Evolutionary conservation across 2,888 invertebrate genomes (phyloP), one percentile per base, ranked within the genome.

Genomic region (Phania funesta): DNA sequence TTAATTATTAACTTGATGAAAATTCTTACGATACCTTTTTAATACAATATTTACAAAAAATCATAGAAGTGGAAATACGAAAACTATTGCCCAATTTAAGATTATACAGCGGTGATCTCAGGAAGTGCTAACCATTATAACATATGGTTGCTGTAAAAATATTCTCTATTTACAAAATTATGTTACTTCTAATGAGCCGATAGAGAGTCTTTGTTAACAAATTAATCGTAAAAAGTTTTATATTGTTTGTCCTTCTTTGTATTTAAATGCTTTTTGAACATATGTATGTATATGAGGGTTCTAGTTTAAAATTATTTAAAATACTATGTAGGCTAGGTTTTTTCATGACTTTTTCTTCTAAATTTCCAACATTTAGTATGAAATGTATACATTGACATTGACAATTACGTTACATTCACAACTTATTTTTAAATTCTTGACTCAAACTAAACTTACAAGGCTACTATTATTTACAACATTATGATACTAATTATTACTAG

Each of bases 381-480:
- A 73, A 79, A 73, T 79, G 65, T 80, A 64, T 75, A 65, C 74
- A 75, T 65, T 82, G 77, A 79, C 67, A 74, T 68, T 81, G 77
- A 80, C 62, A 74, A 24, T 62, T 62, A 64, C 44, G 29, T 64
- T 75, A 75, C 70, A 78, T 60, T 78, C 64, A 82, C 70, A 82
- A 82, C 52, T 70, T 77, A 58, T 65, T 29, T 65, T n/a, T 75
- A 75, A n/a, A 20, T 73, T 68, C 73, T 22, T 44, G 24, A 35
- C 52, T 54, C 22, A 52, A 75, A 67, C 41, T 81, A 64, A 62
- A 56, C 38, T 62, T 81, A 71, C 18, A 48, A 9, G 16, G 46
- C 58, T 46, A 16, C 11, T 68, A 38, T 29, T 81, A 78, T 82
- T 74, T 82, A 82, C 82, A 82, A 54, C n/a, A 70, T 67, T 60